Evolutionary conservation across 2,888 invertebrate species (phyloP).

Genomic region (Apamea sordens): DNA sequence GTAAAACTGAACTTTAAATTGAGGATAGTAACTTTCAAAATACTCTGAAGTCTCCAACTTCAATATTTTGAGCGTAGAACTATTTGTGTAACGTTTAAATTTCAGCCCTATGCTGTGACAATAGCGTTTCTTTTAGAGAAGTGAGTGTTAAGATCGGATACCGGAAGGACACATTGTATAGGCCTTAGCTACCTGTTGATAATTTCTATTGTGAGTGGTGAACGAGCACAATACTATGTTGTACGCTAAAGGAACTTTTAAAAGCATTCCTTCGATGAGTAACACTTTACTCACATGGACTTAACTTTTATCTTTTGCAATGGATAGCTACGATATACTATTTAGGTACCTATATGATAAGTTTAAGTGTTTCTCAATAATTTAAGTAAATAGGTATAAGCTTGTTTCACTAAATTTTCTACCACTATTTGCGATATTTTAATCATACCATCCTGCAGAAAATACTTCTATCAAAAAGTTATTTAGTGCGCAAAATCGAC

Average conservation of each 20-base stretch:
- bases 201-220: constrained; percentile 84
- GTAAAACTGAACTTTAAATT: constrained; percentile 64
- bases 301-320: constrained; percentile 68
- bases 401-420: background rate
- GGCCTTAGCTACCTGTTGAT: constrained; percentile 88
- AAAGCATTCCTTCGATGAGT: constrained; percentile 84
- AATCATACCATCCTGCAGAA: background rate
- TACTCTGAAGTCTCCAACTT: constrained; percentile 58
- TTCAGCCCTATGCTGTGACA: constrained; percentile 53
- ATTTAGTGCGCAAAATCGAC: background rate
- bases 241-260: constrained; percentile 77
- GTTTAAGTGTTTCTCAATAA: background rate
- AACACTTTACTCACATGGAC: constrained; percentile 67
- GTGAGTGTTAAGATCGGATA: constrained; percentile 72
- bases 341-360: background rate
- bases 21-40: constrained; percentile 58
- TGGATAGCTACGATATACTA: constrained; percentile 43
- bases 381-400: background rate
- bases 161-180: constrained; percentile 88
- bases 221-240: constrained; percentile 80
- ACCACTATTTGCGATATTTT: background rate
- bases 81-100: constrained; percentile 60
- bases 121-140: constrained; percentile 69
- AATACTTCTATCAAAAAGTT: background rate
- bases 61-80: constrained; percentile 64